phyloP scores from a whole-genome alignment of 2,113 vertebrate species.

The Halichoeres trimaculatus region DNA sequence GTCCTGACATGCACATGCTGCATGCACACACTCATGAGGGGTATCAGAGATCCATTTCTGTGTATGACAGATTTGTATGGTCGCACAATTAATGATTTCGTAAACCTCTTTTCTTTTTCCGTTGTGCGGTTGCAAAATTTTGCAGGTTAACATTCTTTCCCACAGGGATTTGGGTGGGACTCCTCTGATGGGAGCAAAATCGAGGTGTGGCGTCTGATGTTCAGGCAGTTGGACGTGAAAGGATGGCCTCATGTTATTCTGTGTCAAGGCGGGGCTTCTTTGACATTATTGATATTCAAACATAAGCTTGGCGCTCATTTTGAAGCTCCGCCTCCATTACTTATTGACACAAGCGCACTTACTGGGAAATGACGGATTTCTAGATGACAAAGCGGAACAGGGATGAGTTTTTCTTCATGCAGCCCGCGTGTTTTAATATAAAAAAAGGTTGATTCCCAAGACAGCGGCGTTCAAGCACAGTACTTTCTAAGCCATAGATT shows the following conservation, averaged over 20 bases:
- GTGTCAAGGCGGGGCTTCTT: neutral
- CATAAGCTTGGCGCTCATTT: too few species aligned
- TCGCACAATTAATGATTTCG: too few species aligned
- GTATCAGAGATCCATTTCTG: neutral
- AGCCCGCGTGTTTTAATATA: too few species aligned
- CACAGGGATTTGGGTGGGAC: slow-evolving; percentile 17
- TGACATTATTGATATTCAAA: neutral
- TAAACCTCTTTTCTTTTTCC: neutral
- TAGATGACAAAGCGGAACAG: too few species aligned
- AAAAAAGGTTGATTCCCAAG: too few species aligned
- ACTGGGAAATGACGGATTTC: too few species aligned
- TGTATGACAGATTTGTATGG: neutral
- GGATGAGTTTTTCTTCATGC: too few species aligned
- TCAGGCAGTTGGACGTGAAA: slow-evolving; percentile 7
- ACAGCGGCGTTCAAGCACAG: too few species aligned
- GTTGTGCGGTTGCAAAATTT: slow-evolving; percentile 15
- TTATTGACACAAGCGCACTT: too few species aligned
- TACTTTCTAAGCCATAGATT: too few species aligned
- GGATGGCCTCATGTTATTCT: neutral
- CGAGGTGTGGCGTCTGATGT: slow-evolving; percentile 15
- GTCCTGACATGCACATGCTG: neutral
- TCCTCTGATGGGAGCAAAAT: neutral
- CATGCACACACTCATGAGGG: neutral
- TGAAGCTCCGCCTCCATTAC: too few species aligned
- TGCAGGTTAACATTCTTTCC: slow-evolving; percentile 15